A percentile compares a stretch with the other conserved stretches of the same genome.
These are phyloP conservation scores for Diphyllodes magnificus DNA, from an alignment of 2,113 vertebrate genomes.

Conservation along the genomic window DNA sequence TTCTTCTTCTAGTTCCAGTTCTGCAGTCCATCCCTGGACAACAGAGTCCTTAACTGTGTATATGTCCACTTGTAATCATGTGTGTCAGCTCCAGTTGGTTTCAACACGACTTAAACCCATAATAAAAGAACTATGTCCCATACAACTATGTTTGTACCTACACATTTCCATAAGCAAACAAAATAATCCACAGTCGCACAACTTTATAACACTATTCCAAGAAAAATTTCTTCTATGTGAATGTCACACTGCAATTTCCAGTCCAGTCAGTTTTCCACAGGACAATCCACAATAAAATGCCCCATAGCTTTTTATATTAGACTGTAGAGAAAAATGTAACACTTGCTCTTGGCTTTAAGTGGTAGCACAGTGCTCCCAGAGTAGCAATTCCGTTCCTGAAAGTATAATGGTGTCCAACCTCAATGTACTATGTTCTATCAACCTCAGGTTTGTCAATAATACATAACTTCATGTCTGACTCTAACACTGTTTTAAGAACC, in stretches of 20 bases:
- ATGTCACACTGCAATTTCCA: background rate
- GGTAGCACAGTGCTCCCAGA: background rate
- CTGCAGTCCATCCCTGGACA: background rate
- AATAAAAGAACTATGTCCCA: background rate
- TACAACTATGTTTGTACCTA: background rate
- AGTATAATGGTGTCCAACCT: background rate
- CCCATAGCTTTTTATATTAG: background rate
- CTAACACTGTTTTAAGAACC: background rate
- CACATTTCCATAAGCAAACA: background rate
- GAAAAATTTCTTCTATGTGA: background rate
- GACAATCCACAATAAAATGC: background rate
- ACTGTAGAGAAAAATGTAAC: background rate
- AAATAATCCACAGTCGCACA: background rate
- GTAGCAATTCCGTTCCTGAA: background rate
- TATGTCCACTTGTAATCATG: background rate
- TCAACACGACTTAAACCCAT: background rate
- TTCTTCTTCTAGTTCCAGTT: background rate
- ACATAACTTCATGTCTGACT: background rate
- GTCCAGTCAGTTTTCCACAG: background rate
- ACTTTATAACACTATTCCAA: accelerated
- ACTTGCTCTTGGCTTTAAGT: background rate
- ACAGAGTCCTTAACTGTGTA: background rate
- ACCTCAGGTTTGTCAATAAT: background rate
- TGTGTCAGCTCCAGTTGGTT: background rate
- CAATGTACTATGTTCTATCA: background rate